A percentile compares a stretch with the other conserved stretches of the same genome.
Conservation (phyloP, 2,113 vertebrate genomes). For the Caloenas nicobarica region DNA sequence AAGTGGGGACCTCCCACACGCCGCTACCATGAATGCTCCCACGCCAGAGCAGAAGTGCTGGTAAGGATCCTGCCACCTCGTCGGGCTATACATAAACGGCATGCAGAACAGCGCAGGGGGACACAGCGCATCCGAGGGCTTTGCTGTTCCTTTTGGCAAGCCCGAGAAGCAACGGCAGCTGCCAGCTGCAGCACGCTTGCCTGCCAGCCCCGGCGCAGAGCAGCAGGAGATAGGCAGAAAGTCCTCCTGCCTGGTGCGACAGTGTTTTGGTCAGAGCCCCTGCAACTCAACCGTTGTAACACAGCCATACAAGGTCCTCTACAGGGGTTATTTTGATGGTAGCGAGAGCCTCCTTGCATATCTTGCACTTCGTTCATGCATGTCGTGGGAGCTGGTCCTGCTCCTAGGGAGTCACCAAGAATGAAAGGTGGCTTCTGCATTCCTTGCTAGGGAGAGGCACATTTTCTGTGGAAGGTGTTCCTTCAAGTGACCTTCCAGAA, state of each 20-base stretch:
- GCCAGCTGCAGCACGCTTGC: rapidly evolving
- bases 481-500: constrained; percentile 23
- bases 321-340: neutral
- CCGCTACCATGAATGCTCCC: neutral
- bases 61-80: neutral
- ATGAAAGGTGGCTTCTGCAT: neutral
- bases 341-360: neutral
- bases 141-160: neutral
- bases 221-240: neutral
- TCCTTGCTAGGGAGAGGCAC: neutral
- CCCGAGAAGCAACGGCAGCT: neutral
- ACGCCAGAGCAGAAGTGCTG: rapidly evolving
- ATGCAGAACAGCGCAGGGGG: rapidly evolving
- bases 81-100: rapidly evolving
- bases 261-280: neutral
- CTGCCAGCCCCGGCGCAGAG: rapidly evolving
- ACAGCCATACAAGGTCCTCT: neutral
- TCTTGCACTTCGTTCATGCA: rapidly evolving
- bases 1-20: neutral
- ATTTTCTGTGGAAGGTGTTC: neutral
- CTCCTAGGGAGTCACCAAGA: neutral
- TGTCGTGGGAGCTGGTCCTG: neutral
- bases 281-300: neutral
- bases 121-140: neutral
- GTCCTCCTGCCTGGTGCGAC: neutral